Conservation (phyloP, 92 coral and sea anemone genomes). For the Galaxea fascicularis region DNA sequence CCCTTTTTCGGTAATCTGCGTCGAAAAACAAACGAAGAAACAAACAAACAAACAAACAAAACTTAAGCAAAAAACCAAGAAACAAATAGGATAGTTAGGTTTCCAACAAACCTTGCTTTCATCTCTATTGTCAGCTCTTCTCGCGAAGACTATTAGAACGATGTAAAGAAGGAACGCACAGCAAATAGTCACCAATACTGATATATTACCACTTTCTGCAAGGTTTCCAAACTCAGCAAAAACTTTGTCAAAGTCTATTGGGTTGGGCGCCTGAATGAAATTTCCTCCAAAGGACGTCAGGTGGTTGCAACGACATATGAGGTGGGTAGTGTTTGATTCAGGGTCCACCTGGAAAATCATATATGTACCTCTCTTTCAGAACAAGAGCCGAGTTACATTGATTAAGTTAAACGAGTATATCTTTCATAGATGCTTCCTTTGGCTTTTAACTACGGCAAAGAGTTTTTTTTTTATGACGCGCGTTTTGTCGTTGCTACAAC, state of each 20-base stretch:
- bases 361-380: neutral
- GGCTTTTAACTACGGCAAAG: no score
- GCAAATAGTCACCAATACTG: neutral
- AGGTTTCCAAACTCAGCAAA: neutral
- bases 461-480: no score
- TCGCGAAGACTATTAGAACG: neutral
- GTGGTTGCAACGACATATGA: slow-evolving; percentile 4
- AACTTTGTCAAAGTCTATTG: slow-evolving; percentile 16
- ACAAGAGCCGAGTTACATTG: no score
- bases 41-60: no score
- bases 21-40: no score
- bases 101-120: neutral
- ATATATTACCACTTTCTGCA: neutral
- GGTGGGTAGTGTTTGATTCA: neutral
- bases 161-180: neutral
- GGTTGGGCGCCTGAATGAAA: slow-evolving; percentile 6
- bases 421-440: no score
- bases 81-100: no score
- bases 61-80: no score
- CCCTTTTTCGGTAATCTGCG: no score
- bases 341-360: neutral
- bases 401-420: no score
- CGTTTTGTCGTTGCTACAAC: no score
- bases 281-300: slow-evolving; percentile 19
- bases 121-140: slow-evolving; percentile 15